Conservation (phyloP, 2,888 invertebrate species). For the Drosophila demipolita region DNA sequence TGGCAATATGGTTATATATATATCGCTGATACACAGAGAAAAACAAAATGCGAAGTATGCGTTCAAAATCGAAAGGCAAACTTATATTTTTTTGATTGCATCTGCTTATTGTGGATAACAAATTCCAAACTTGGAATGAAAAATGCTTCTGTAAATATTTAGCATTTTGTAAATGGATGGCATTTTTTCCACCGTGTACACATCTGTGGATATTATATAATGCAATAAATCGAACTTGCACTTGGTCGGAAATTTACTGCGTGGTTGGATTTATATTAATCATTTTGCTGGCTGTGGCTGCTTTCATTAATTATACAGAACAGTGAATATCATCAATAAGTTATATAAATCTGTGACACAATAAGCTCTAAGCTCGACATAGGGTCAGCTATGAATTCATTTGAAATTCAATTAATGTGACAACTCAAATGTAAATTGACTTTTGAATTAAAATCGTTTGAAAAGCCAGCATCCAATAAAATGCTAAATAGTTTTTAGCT, state of each 20-base stretch:
- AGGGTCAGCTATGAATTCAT: neutral
- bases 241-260: slow-evolving; percentile 7
- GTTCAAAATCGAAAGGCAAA: neutral
- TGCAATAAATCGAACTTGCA: neutral
- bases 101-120: neutral
- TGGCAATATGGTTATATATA: neutral
- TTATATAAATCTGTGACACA: slow-evolving; percentile 27
- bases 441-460: neutral
- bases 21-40: neutral
- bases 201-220: neutral
- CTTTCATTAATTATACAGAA: neutral
- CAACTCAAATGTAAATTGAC: neutral
- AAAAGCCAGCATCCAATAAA: neutral
- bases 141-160: neutral
- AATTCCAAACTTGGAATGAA: neutral
- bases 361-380: neutral
- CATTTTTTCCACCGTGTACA: neutral
- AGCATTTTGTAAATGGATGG: neutral
- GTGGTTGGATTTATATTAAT: slow-evolving; percentile 29
- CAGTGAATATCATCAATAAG: slow-evolving; percentile 26
- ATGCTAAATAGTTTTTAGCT: neutral
- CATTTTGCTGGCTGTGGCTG: slow-evolving; percentile 22
- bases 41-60: neutral
- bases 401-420: neutral
- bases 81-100: neutral